These are phyloP conservation scores for Apamea crenata DNA, from an alignment of 2,888 invertebrate genomes.

Conservation along the genomic window DNA sequence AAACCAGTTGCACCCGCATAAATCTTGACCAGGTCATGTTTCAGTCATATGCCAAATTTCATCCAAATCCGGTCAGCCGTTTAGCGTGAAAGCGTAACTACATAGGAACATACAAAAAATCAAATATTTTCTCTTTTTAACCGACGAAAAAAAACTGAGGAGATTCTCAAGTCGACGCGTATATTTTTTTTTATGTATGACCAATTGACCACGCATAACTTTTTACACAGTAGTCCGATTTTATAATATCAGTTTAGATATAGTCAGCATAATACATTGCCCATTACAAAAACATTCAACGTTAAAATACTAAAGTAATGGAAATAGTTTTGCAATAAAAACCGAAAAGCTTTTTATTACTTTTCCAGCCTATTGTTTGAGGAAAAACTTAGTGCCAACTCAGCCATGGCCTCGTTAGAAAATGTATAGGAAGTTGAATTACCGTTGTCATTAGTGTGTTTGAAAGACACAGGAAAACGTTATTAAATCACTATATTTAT, in stretches of 20 bases:
- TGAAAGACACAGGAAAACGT: not conserved
- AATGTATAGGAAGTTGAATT: not conserved
- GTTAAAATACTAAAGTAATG: not conserved
- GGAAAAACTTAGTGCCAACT: not conserved
- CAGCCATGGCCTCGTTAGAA: conserved; percentile 6
- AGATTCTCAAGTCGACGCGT: too few relatives aligned
- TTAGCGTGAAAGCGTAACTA: too few relatives aligned
- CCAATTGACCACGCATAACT: too few relatives aligned
- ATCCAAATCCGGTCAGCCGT: too few relatives aligned
- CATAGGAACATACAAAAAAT: too few relatives aligned
- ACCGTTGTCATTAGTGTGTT: not conserved
- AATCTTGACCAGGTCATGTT: too few relatives aligned
- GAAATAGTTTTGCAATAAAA: not conserved
- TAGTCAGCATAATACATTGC: not conserved
- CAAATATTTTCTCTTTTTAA: too few relatives aligned
- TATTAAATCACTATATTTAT: not conserved
- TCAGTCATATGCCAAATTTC: too few relatives aligned
- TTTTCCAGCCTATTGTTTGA: conserved; percentile 5
- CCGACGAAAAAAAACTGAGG: too few relatives aligned
- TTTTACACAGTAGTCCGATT: too few relatives aligned
- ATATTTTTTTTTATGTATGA: too few relatives aligned
- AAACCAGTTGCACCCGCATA: too few relatives aligned
- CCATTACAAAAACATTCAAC: not conserved
- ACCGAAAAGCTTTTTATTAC: not conserved
- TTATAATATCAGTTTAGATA: not conserved